These are phyloP conservation scores for Muschampia plurimacula DNA, from an alignment of 2,888 invertebrate species.

Conservation along the genomic window DNA sequence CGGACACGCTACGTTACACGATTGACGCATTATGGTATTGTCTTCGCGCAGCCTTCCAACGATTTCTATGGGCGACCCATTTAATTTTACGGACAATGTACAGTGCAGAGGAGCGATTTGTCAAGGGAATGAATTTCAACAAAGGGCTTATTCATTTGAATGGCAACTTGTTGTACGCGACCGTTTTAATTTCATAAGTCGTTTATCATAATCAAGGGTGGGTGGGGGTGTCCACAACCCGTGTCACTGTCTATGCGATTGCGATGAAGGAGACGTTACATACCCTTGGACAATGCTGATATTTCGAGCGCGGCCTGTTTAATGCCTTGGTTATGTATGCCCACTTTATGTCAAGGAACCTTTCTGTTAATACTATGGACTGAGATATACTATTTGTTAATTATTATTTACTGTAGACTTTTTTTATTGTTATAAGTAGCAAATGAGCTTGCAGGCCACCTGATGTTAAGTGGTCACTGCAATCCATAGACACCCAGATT, in stretches of 20 bases:
- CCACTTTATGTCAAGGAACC: conserved; percentile 22
- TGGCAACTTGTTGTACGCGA: conserved; percentile 81
- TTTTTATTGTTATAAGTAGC: too few relatives aligned
- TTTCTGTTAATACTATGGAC: conserved; percentile 7
- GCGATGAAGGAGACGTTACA: conserved; percentile 73
- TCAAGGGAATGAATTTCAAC: conserved; percentile 83
- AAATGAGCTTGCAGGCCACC: too few relatives aligned
- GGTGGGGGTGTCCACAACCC: conserved; percentile 66
- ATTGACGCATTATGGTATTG: conserved; percentile 76
- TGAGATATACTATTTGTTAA: neutral
- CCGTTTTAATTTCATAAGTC: conserved; percentile 86
- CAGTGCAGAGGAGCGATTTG: conserved; percentile 80
- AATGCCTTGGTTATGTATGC: conserved; percentile 28
- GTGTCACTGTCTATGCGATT: conserved; percentile 76
- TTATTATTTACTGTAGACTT: neutral
- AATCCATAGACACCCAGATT: too few relatives aligned
- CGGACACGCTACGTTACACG: conserved; percentile 69
- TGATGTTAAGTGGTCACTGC: too few relatives aligned
- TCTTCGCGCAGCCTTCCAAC: conserved; percentile 71
- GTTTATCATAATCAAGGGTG: conserved; percentile 83
- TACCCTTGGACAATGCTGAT: conserved; percentile 75
- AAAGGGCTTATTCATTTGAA: conserved; percentile 82
- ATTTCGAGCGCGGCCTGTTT: conserved; percentile 48
- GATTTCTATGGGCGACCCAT: conserved; percentile 76
- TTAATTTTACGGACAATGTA: conserved; percentile 80